These are phyloP conservation scores for Nasua narica DNA, from an alignment of 2,797 vertebrate species.

Conservation along the genomic window DNA sequence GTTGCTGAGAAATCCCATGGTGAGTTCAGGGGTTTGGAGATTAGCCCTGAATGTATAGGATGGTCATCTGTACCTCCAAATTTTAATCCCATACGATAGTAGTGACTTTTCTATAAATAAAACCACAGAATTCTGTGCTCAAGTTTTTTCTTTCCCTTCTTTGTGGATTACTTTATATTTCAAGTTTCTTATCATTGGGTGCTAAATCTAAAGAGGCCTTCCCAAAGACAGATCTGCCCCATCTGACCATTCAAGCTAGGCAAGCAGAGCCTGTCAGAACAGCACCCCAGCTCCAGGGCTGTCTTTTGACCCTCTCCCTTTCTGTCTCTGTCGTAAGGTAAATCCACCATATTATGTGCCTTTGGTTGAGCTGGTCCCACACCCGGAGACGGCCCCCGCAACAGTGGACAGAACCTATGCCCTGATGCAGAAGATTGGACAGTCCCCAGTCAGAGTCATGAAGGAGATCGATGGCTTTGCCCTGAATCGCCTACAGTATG, in stretches of 20 bases:
- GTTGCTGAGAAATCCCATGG: not conserved
- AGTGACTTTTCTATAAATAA: not conserved
- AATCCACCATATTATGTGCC: constrained; percentile 96
- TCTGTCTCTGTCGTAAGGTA: constrained; percentile 84
- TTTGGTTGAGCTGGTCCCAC: constrained; percentile 96
- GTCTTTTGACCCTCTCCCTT: not conserved
- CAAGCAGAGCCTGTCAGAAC: not conserved
- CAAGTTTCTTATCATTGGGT: not conserved
- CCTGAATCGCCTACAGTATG: constrained; percentile 95
- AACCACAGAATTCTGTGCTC: not conserved
- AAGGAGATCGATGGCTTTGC: constrained; percentile 95
- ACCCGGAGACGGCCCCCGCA: constrained; percentile 88
- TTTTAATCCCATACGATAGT: not conserved
- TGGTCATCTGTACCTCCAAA: not conserved
- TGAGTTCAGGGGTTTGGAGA: too few species aligned
- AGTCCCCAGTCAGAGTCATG: constrained; percentile 90
- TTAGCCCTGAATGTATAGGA: too few species aligned
- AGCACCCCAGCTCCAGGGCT: not conserved
- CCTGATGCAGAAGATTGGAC: constrained; percentile 93
- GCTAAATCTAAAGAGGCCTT: not conserved
- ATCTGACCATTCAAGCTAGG: not conserved
- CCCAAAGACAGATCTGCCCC: not conserved
- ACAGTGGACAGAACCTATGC: constrained; percentile 87
- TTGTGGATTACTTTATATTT: not conserved
- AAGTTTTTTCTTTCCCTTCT: not conserved